Conservation (phyloP, 2,888 invertebrate species). For the Tromatobia lineatoria region DNA sequence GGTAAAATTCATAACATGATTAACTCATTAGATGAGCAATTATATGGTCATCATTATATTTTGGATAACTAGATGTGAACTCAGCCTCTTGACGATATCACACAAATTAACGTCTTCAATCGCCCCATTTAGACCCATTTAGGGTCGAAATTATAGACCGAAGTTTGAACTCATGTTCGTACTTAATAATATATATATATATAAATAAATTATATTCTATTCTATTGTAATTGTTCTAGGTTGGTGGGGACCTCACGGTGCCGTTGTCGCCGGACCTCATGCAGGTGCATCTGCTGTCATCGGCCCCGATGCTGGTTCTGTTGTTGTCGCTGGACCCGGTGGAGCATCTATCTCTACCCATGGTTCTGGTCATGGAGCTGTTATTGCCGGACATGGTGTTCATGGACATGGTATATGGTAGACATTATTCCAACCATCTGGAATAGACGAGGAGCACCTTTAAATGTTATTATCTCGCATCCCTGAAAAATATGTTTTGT, state of each 20-base stretch:
- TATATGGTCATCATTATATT: neutral
- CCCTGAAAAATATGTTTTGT: conserved; percentile 34
- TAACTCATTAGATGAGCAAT: neutral
- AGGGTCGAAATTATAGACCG: too few relatives aligned
- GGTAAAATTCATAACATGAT: conserved; percentile 51
- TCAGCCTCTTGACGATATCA: neutral
- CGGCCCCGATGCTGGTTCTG: conserved; percentile 67
- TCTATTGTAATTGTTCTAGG: neutral
- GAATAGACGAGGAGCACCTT: neutral
- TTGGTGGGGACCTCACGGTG: conserved; percentile 57
- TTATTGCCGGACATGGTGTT: conserved; percentile 53
- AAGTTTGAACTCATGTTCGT: too few relatives aligned
- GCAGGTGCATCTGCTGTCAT: conserved; percentile 61
- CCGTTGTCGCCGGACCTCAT: conserved; percentile 69
- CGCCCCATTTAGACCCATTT: too few relatives aligned
- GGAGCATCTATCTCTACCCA: conserved; percentile 70
- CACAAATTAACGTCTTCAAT: neutral
- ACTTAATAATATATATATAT: too few relatives aligned
- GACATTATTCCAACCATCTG: neutral
- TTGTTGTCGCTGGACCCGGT: conserved; percentile 70
- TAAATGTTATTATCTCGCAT: neutral
- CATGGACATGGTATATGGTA: conserved; percentile 66
- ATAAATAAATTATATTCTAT: too few relatives aligned
- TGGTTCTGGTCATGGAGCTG: conserved; percentile 69
- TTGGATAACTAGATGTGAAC: neutral